Conservation (phyloP, 64 coral and sea anemone genomes). For the Acropora tenuis region DNA sequence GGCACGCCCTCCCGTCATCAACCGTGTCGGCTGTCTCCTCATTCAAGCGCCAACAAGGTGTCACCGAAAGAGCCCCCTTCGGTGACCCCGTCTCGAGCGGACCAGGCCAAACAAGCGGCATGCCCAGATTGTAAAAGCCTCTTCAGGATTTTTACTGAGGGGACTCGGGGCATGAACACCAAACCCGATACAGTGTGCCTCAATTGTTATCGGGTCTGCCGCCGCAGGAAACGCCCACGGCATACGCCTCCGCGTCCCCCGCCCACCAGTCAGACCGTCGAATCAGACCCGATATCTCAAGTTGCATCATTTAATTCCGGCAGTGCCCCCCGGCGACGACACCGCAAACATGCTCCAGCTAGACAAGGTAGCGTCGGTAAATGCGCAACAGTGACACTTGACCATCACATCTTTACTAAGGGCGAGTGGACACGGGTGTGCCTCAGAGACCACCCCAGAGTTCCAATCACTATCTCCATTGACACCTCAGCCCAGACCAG, state of each 20-base stretch:
- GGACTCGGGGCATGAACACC: constrained; percentile 58
- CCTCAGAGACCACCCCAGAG: constrained; percentile 61
- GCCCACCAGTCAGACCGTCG: constrained; percentile 27
- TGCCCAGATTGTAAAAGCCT: constrained; percentile 57
- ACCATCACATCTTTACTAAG: constrained; percentile 67
- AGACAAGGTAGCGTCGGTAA: constrained; percentile 12
- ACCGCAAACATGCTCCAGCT: not conserved
- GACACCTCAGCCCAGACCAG: constrained; percentile 11
- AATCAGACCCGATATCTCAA: constrained; percentile 66
- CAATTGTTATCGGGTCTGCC: constrained; percentile 38
- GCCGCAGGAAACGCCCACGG: constrained; percentile 29
- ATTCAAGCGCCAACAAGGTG: constrained; percentile 25
- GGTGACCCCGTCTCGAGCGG: constrained; percentile 6
- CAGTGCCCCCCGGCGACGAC: not conserved
- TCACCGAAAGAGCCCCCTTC: not conserved
- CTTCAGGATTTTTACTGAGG: constrained; percentile 69
- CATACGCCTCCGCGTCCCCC: not conserved
- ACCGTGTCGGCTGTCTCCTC: constrained; percentile 55
- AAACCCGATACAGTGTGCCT: constrained; percentile 67
- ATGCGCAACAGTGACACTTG: constrained; percentile 2
- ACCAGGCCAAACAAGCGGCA: constrained; percentile 33
- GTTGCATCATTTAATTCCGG: constrained; percentile 10
- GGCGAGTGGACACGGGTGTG: constrained; percentile 67
- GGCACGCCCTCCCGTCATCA: constrained; percentile 71
- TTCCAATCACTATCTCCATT: constrained; percentile 56